phyloP scores from a whole-genome alignment of 2,113 vertebrate species.

The Nipponia nippon region DNA sequence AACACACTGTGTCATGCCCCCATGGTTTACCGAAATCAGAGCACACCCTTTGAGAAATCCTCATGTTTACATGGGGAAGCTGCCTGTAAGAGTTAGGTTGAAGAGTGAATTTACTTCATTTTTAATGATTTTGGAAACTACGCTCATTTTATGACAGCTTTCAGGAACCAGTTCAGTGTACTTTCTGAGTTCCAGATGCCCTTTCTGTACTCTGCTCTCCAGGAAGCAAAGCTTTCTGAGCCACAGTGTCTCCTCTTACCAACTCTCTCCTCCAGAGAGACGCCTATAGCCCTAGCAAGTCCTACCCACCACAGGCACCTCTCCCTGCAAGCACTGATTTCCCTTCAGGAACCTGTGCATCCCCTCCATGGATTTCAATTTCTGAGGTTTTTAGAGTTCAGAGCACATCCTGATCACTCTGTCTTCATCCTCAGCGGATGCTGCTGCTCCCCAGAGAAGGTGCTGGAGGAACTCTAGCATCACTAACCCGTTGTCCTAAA shows the following conservation, averaged over 20 bases:
- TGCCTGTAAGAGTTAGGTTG: not conserved
- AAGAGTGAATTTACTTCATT: not conserved
- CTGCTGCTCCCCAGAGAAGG: not conserved
- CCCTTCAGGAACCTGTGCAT: not conserved
- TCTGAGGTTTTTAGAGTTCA: not conserved
- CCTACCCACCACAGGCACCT: not conserved
- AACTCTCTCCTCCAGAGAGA: not conserved
- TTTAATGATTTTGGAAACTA: not conserved
- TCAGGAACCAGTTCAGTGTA: not conserved
- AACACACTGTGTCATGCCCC: not conserved
- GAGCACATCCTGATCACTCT: not conserved
- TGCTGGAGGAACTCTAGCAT: not conserved
- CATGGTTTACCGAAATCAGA: not conserved
- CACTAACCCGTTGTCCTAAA: not conserved
- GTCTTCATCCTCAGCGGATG: not conserved
- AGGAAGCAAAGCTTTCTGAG: not conserved
- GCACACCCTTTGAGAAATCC: not conserved
- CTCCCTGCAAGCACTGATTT: not conserved
- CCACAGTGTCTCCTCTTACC: not conserved
- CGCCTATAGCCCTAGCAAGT: no score
- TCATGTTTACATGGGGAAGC: not conserved
- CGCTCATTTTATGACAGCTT: not conserved
- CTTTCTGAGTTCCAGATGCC: not conserved
- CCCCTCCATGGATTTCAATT: rapidly evolving
- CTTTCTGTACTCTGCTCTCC: not conserved